These are phyloP conservation scores for Pygathrix nemaeus DNA, from an alignment of 2,113 vertebrate species.

Conservation along the genomic window DNA sequence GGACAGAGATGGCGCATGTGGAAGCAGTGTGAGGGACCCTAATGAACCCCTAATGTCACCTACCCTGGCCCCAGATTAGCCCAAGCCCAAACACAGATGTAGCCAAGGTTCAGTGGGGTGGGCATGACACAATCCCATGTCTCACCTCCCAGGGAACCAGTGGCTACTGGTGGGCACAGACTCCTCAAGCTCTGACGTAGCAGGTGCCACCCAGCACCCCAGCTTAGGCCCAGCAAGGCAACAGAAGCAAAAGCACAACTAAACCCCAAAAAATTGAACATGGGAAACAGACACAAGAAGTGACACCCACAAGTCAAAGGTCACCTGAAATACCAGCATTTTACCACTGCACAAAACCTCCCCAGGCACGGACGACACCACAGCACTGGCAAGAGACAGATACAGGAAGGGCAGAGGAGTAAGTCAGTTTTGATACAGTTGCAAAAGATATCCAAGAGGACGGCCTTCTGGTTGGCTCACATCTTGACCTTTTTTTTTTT, in stretches of 20 bases:
- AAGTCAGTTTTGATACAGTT: slow-evolving; percentile 99
- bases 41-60: neutral
- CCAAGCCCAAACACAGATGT: neutral
- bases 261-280: slow-evolving; percentile 55
- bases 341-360: slow-evolving; percentile 78
- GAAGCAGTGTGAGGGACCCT: neutral
- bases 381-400: slow-evolving; percentile 77
- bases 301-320: slow-evolving; percentile 81
- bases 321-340: slow-evolving; percentile 82
- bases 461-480: slow-evolving; percentile 55
- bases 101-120: neutral
- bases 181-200: neutral
- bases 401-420: slow-evolving; percentile 89
- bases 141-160: neutral
- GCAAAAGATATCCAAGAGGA: slow-evolving; percentile 96
- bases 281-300: slow-evolving; percentile 53
- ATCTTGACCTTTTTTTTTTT: slow-evolving; percentile 82
- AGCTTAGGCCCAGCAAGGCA: slow-evolving; percentile 22
- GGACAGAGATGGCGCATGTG: neutral
- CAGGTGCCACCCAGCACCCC: neutral
- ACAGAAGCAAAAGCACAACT: slow-evolving; percentile 64
- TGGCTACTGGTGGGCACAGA: neutral
- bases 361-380: slow-evolving; percentile 78
- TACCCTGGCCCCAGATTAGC: neutral
- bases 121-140: neutral